Conservation (phyloP, 2,888 invertebrate genomes). For the Scaptomyza reducta region DNA sequence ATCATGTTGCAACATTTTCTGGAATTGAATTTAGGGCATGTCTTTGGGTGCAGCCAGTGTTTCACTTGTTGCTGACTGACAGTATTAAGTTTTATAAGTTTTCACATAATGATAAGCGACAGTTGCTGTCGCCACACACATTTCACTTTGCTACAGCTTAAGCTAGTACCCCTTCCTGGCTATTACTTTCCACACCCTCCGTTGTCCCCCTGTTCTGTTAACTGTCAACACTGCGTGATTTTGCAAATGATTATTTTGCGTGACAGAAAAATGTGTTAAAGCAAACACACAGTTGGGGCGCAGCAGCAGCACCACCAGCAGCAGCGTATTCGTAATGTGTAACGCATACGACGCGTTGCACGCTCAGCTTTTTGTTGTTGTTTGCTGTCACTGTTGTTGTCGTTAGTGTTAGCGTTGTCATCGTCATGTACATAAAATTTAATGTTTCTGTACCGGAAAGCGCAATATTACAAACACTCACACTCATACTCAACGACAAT, state of each 20-base stretch:
- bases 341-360: slow-evolving; percentile 76
- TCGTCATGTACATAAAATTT: slow-evolving; percentile 73
- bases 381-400: slow-evolving; percentile 34
- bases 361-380: slow-evolving; percentile 48
- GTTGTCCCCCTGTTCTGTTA: slow-evolving; percentile 8
- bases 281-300: slow-evolving; percentile 44
- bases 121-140: slow-evolving; percentile 46
- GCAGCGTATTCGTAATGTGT: slow-evolving; percentile 61
- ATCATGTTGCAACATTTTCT: slow-evolving; percentile 30
- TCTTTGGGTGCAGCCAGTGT: background rate
- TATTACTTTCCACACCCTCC: background rate
- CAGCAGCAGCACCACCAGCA: slow-evolving; percentile 7
- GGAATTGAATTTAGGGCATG: slow-evolving; percentile 7
- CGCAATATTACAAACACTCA: slow-evolving; percentile 61
- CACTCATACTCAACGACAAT: slow-evolving; percentile 33
- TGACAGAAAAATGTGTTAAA: slow-evolving; percentile 78
- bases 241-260: slow-evolving; percentile 79
- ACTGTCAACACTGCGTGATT: slow-evolving; percentile 69
- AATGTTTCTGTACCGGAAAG: slow-evolving; percentile 77
- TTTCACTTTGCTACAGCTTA: slow-evolving; percentile 22
- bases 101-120: slow-evolving; percentile 59
- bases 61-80: slow-evolving; percentile 48
- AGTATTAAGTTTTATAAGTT: slow-evolving; percentile 59
- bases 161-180: slow-evolving; percentile 16
- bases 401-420: slow-evolving; percentile 62